Conservation (phyloP, 2,888 invertebrate genomes). For the Watsonalla cultraria region DNA sequence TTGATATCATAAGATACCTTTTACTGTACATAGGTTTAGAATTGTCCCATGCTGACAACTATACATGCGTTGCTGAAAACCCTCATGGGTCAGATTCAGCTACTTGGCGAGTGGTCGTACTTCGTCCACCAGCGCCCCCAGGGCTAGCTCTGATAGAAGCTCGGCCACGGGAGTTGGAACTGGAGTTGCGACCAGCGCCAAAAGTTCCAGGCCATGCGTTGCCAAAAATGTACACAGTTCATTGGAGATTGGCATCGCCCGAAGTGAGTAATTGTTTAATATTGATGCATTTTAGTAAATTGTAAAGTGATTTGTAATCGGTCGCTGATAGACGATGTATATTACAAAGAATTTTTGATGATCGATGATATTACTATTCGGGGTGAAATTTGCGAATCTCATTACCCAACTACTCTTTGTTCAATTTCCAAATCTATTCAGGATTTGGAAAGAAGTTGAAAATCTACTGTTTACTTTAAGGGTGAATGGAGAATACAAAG, state of each 20-base stretch:
- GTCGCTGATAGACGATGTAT: too few relatives aligned
- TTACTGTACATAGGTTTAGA: slow-evolving; percentile 77
- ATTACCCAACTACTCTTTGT: too few relatives aligned
- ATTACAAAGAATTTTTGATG: too few relatives aligned
- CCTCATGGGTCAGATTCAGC: slow-evolving; percentile 90
- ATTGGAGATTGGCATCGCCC: slow-evolving; percentile 83
- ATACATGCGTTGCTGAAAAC: slow-evolving; percentile 89
- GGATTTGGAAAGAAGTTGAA: neutral
- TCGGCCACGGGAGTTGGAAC: slow-evolving; percentile 59
- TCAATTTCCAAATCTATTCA: too few relatives aligned
- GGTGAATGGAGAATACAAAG: slow-evolving; percentile 82
- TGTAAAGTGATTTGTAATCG: neutral
- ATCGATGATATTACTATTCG: too few relatives aligned
- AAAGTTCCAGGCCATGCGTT: slow-evolving; percentile 63
- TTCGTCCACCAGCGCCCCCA: slow-evolving; percentile 85
- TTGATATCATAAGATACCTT: neutral
- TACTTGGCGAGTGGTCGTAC: slow-evolving; percentile 86
- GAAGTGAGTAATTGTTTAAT: slow-evolving; percentile 77
- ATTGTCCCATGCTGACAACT: slow-evolving; percentile 86
- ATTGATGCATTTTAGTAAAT: too few relatives aligned
- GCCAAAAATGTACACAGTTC: slow-evolving; percentile 81
- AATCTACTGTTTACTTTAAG: slow-evolving; percentile 49
- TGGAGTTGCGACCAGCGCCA: slow-evolving; percentile 58
- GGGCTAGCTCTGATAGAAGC: slow-evolving; percentile 78
- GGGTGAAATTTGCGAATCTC: too few relatives aligned